Evolutionary conservation across 2,113 vertebrate genomes (phyloP), one percentile per base, ranked within the genome.

Genomic region (Rhinolophus ferrumequinum): DNA sequence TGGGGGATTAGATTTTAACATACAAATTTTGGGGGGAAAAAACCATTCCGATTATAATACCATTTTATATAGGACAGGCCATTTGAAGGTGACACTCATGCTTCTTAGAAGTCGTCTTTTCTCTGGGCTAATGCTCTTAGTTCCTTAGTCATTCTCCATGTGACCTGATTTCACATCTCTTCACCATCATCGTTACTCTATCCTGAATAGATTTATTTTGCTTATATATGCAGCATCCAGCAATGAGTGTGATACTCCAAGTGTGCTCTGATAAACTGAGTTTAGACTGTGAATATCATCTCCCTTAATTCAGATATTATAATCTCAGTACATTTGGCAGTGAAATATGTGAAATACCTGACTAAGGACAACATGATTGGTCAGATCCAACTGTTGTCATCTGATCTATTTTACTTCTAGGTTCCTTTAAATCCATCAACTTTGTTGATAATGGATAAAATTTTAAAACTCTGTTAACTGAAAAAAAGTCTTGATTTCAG

Each of bases 21-120:
- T n/a, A 8, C 11, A 21, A 8, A 76, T 77, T 38, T 89, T 1
- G 1, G 19, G 24, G n/a, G 35, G 18, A 16, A 16, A 93, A 41
- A 64, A 44, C 41, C 47, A 5, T 92, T 92, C 70, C 75, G 47
- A 54, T n/a, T 9, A 44, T 33, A 56, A 1, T 24, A 41, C 8
- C 5, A 2, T 47, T 15, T 47, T 19, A 0, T 1, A 13, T 1
- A 35, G 69, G 19, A 26, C 13, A 50, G 4, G 15, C 8, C 30
- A 18, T 13, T 26, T 24, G 33, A 52, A 16, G 38, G 28, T 16
- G 41, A 24, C n/a, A 13, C 28, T 67, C 56, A 2, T 2, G 72
- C 30, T 75, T 64, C 21, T 41, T 9, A 6, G 3, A 38, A 26
- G 10, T 60, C 33, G 70, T 70, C 26, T 14, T 73, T 76, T 15